Base-by-base conservation (phyloP, 2,113 vertebrate species). In the Poeciliopsis prolifica region DNA sequence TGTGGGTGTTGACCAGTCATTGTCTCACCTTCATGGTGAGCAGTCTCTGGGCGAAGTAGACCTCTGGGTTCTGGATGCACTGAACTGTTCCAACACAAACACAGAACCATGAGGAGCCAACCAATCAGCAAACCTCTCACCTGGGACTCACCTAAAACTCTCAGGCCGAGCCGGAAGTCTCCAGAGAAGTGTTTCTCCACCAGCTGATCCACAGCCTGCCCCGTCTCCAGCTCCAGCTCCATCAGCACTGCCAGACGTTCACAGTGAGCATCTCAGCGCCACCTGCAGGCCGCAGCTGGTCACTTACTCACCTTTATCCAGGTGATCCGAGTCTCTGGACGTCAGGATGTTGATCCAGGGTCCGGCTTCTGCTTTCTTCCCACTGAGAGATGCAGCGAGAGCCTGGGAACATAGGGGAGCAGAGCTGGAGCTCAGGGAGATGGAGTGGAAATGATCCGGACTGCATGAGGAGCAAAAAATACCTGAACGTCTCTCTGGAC, bases 301-400 rank as follows among this genome's bases (percentile, higher is more conserved):
- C 12, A n/a, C 9, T 28, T 42, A 15, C 65, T 84, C 73, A 94
- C 94, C 92, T 19, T 75, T 88, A 9, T 87, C 73, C 0, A 94
- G 90, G 75, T 94, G 93, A 1, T 75, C 75, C 9, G 70, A 30
- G 75, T 79, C 60, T 87, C 93, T 88, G 1, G 90, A 88, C 29
- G 93, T 94, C 65, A 94, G 71, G 40, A 92, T 88, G 65, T 70
- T 58, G 19, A 94, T 93, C 94, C 93, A 94, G 0, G 83, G 81
- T 3, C 6, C 81, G 0, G 75, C 62, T 0, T 89, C 83, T 2
- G 80, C 82, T 74, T 94, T 94, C 73, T 93, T 93, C 11, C 54
- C 81, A 3, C 76, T 83, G 1, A 94, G 72, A 35, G 93, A 84
- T 1, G 81, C 88, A 22, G 31, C 72, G 5, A 94, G 90, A 62